Percentiles rank a stretch among this genome's conserved stretches.
Evolutionary conservation across 2,797 vertebrate species (phyloP).

Genomic region (Octomys mimax): DNA sequence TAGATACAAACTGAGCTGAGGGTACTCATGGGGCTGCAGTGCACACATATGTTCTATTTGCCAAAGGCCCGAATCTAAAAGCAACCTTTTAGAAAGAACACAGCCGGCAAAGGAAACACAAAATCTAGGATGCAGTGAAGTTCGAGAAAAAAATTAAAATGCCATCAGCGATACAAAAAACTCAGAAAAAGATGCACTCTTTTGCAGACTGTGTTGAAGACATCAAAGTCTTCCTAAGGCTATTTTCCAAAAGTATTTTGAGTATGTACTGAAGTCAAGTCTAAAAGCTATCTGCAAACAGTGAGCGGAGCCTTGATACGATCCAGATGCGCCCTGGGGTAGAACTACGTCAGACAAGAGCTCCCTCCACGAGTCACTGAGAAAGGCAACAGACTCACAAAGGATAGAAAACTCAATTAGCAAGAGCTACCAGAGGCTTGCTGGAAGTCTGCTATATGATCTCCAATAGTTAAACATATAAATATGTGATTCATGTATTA

Average conservation of each 20-base stretch:
- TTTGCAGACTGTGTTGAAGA: not conserved
- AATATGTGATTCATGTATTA: not conserved
- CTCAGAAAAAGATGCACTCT: not conserved
- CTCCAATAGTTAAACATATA: not conserved
- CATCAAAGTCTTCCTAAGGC: not conserved
- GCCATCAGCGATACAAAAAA: not conserved
- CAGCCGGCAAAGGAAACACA: not conserved
- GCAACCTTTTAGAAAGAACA: not conserved
- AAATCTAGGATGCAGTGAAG: not conserved
- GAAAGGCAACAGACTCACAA: not conserved
- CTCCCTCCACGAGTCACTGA: not conserved
- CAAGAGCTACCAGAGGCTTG: not conserved
- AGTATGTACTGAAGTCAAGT: not conserved
- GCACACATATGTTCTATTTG: not conserved
- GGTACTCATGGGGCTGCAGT: not conserved
- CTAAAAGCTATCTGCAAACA: not conserved
- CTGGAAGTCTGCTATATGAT: not conserved
- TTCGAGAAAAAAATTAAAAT: constrained; percentile 52
- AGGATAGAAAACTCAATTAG: not conserved
- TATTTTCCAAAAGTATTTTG: not conserved
- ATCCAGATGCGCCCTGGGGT: not conserved
- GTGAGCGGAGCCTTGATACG: not conserved
- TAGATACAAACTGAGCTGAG: not conserved
- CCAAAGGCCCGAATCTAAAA: not conserved
- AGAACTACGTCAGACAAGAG: not conserved